Conservation (phyloP, 2,888 invertebrate genomes). For the Mythimna lalbum region DNA sequence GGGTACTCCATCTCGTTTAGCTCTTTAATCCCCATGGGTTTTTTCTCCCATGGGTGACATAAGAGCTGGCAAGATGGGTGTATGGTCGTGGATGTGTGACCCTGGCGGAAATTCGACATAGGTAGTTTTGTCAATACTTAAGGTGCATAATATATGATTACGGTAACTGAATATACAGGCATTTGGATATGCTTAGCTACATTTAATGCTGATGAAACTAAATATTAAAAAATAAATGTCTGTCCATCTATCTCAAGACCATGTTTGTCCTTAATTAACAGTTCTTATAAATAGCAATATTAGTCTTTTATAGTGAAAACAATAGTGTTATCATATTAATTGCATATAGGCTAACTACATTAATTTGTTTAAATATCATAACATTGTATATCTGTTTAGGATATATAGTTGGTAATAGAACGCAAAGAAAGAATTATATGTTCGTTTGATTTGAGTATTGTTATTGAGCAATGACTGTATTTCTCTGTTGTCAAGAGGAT, state of each 20-base stretch:
- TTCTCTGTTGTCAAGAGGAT: not conserved
- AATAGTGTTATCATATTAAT: constrained; percentile 43
- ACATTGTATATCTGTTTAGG: constrained; percentile 37
- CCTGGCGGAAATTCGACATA: no score
- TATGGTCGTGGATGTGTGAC: no score
- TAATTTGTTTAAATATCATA: constrained; percentile 52
- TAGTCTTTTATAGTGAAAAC: constrained; percentile 50
- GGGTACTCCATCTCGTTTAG: no score
- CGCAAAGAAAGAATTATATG: not conserved
- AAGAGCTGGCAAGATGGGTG: no score
- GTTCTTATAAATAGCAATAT: constrained; percentile 34
- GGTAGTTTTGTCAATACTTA: no score
- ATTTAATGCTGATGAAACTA: not conserved
- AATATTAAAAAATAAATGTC: not conserved
- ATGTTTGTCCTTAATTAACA: constrained; percentile 11
- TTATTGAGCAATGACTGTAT: not conserved
- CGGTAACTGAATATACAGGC: not conserved
- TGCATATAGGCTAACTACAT: constrained; percentile 53
- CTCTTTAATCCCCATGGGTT: no score
- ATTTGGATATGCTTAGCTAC: not conserved
- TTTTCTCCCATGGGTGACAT: no score
- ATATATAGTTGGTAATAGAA: constrained; percentile 39
- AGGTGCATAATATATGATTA: no score
- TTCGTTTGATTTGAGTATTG: not conserved
- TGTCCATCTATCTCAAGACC: not conserved